phyloP scores from a whole-genome alignment of 1,140 invertebrate species.

The Drosophila subobscura region DNA sequence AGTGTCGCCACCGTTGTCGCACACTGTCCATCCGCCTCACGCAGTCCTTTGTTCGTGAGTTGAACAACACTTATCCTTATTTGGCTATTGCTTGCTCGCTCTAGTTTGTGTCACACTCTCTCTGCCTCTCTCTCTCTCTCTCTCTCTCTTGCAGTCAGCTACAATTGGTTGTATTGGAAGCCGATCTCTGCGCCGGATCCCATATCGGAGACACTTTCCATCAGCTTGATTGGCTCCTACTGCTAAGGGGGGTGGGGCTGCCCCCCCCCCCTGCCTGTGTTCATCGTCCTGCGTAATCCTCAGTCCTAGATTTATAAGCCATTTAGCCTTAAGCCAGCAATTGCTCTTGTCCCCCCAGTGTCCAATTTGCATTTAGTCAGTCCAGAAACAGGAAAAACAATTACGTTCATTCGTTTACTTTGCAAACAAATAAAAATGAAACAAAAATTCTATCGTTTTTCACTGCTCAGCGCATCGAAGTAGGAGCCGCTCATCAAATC shows the following conservation, averaged over 20 bases:
- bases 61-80: conserved; percentile 48
- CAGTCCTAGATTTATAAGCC: conserved; percentile 13
- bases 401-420: too few relatives aligned
- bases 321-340: too few relatives aligned
- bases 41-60: conserved; percentile 87
- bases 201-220: conserved; percentile 85
- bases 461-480: conserved; percentile 85
- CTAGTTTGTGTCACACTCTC: conserved; percentile 16
- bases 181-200: conserved; percentile 87
- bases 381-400: too few relatives aligned
- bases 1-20: conserved; percentile 86
- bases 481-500: conserved; percentile 91
- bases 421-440: too few relatives aligned
- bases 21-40: conserved; percentile 86
- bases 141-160: conserved; percentile 87
- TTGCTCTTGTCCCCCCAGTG: too few relatives aligned
- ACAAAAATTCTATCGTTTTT: too few relatives aligned
- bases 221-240: conserved; percentile 88
- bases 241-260: conserved; percentile 83
- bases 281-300: conserved; percentile 39
- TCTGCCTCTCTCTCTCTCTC: conserved; percentile 27
- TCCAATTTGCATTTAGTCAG: too few relatives aligned
- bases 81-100: too few relatives aligned
- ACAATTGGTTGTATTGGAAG: conserved; percentile 92
- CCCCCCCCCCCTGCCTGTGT: conserved; percentile 11